Conservation (phyloP, 2,797 vertebrate species). For the Poeciliopsis gracilis region DNA sequence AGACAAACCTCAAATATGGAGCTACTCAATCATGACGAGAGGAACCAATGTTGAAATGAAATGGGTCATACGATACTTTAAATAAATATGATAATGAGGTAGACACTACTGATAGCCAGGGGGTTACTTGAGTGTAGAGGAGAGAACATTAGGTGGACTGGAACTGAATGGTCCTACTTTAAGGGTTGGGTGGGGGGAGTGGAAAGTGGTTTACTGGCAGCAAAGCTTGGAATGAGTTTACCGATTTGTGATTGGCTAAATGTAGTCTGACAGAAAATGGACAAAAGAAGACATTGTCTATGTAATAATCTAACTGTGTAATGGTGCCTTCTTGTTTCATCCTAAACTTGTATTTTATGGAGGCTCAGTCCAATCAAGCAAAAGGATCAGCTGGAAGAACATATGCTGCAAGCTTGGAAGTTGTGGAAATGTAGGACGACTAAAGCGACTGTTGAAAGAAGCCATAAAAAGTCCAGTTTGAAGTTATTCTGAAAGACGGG, state of each 20-base stretch:
- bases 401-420: not conserved
- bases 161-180: slow-evolving; percentile 42
- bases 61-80: slow-evolving; percentile 83
- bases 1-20: slow-evolving; percentile 74
- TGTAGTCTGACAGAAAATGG: not conserved
- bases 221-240: not conserved
- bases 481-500: not conserved
- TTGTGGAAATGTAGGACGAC: not conserved
- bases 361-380: not conserved
- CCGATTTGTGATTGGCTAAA: not conserved
- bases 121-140: slow-evolving; percentile 72
- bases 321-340: not conserved
- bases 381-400: not conserved
- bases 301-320: not conserved
- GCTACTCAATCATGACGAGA: slow-evolving; percentile 78
- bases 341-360: not conserved
- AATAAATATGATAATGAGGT: slow-evolving; percentile 86
- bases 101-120: slow-evolving; percentile 65
- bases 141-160: slow-evolving; percentile 55
- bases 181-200: slow-evolving; percentile 10
- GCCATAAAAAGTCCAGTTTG: not conserved
- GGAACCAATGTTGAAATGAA: slow-evolving; percentile 74
- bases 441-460: not conserved
- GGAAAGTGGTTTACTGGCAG: slow-evolving; percentile 12
- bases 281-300: not conserved